Percentiles rank a stretch among this genome's conserved stretches.
Evolutionary conservation across 2,888 invertebrate genomes (phyloP).

Genomic region (Erynnis tages): DNA sequence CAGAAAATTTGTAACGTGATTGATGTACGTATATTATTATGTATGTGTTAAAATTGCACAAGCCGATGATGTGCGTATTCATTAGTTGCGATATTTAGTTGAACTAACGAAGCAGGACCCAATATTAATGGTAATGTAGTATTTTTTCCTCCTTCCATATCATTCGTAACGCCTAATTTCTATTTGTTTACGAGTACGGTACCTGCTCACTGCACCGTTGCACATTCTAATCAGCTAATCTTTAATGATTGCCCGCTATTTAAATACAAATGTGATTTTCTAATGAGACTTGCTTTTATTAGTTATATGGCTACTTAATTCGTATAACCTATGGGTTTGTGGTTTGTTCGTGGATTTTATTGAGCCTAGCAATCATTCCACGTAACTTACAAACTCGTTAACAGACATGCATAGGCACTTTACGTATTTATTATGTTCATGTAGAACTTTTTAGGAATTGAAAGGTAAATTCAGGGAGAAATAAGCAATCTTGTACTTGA

Average conservation of each 20-base stretch:
- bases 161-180: background rate
- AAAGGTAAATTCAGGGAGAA: no score
- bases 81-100: conserved; percentile 1
- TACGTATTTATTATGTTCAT: no score
- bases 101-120: conserved; percentile 6
- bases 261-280: no score
- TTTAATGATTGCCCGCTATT: background rate
- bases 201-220: background rate
- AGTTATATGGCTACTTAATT: no score
- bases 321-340: no score
- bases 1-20: background rate
- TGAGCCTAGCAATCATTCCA: no score
- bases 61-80: conserved; percentile 3
- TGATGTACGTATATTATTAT: background rate
- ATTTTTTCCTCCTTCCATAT: conserved; percentile 4
- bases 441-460: no score
- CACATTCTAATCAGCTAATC: background rate
- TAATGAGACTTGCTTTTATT: no score
- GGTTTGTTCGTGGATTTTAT: no score
- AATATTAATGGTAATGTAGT: conserved; percentile 4
- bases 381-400: no score
- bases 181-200: conserved; percentile 8
- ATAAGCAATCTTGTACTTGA: no score
- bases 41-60: background rate
- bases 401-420: no score